Evolutionary conservation across 2,113 vertebrate species (phyloP).

Genomic region (Craseonycteris thonglongyai): DNA sequence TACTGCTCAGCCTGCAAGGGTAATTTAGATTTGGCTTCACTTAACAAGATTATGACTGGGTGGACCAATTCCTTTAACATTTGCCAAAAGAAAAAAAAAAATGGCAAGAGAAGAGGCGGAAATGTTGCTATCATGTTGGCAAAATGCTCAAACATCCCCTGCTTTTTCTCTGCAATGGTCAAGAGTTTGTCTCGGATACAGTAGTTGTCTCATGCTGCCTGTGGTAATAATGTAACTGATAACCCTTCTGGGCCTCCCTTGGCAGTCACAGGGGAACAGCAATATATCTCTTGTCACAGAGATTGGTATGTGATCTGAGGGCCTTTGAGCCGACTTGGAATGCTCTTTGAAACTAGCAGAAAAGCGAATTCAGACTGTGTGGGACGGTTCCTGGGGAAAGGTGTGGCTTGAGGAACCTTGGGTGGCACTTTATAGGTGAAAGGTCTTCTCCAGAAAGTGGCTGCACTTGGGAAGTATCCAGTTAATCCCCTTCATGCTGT

Average conservation of each 20-base stretch:
- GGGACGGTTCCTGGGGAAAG: not conserved
- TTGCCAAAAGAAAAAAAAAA: constrained; percentile 12
- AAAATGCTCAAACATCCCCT: not conserved
- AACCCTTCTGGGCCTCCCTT: not conserved
- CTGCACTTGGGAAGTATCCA: not conserved
- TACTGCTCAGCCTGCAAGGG: not conserved
- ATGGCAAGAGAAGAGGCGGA: not conserved
- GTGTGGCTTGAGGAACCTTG: not conserved
- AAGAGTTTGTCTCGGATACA: not conserved
- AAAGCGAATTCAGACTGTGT: not conserved
- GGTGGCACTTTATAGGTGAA: not conserved
- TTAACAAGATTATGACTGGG: constrained; percentile 50
- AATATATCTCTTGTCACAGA: not conserved
- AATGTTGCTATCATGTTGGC: not conserved
- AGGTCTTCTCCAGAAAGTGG: not conserved
- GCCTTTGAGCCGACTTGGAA: not conserved
- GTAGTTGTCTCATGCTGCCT: not conserved
- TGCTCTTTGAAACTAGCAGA: not conserved
- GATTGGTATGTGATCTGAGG: not conserved
- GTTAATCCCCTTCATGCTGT: not conserved
- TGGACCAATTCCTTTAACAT: constrained; percentile 37
- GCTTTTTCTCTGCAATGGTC: not conserved
- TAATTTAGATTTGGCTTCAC: constrained; percentile 56
- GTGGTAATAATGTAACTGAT: not conserved
- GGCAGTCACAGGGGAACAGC: not conserved